Evolutionary conservation across 2,113 vertebrate species (phyloP), one percentile per base, ranked within the genome.

Genomic region (Caranx melampygus): DNA sequence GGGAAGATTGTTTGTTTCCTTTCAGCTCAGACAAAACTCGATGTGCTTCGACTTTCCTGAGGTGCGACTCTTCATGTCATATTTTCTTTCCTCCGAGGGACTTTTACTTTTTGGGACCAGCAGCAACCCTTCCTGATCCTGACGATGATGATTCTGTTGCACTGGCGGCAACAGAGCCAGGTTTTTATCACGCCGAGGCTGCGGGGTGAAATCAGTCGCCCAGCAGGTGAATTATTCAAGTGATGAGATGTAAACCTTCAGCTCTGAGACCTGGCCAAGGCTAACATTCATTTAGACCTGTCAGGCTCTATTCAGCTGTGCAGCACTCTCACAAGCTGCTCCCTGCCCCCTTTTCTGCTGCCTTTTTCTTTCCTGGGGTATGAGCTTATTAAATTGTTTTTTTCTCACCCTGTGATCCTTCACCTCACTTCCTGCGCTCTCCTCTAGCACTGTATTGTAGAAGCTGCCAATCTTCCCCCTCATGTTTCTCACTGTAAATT

Each of bases 161-260:
- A 1, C 71, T 20, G 31, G 52, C 75, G 45, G 61, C 52, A 18
- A 47, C 81, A 31, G 44, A 87, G 66, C 69, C 65, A 3, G 58
- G 21, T 60, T 64, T 64, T 16, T 66, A 80, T 82, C 81, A 70
- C 52, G 49, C 64, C 18, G 63, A 73, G 77, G 81, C 68, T 55
- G 20, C 54, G 44, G 70, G 87, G 67, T 63, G 83, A 78, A 78
- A 78, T 83, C 78, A 51, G 78, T 62, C 31, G 68, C 80, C 76
- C 75, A 47, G 79, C 81, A 70, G 87, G 90, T 92, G 82, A 93
- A 92, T 88, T 88, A 92, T 92, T 92, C 84, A 92, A 73, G 81
- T 87, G 88, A 91, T 86, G 86, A 89, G 88, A 92, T 90, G 87
- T 88, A 90, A 89, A 90, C 89, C 88, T 87, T 91, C 79, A 88